Percentiles rank a stretch among this genome's conserved stretches.
Evolutionary conservation across 1,140 invertebrate species (phyloP).

Genomic region (Pseudomyrmex cubaensis): DNA sequence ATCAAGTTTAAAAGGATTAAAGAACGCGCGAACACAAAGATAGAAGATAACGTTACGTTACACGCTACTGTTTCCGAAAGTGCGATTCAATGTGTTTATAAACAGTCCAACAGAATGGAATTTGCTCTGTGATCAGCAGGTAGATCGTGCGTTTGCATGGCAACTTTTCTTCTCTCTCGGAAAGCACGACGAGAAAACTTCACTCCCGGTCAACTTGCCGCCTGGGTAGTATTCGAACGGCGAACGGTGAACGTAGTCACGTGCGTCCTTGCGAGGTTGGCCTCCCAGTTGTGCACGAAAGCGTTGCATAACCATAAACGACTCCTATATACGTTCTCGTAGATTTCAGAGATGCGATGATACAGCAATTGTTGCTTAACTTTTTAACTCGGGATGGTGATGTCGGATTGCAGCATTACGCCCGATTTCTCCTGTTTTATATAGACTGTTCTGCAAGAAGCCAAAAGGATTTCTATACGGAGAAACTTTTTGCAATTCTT

Average conservation of each 20-base stretch:
- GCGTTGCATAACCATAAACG: constrained; percentile 63
- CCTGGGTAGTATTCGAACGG: constrained; percentile 56
- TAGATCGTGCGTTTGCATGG: constrained; percentile 6
- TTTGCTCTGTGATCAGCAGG: constrained; percentile 29
- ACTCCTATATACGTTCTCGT: constrained; percentile 41
- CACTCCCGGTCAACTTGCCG: constrained; percentile 33
- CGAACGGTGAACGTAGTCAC: constrained; percentile 64
- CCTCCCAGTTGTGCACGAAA: constrained; percentile 42
- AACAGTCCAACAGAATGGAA: constrained; percentile 3
- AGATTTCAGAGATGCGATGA: constrained; percentile 9
- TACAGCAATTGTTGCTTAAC: neutral
- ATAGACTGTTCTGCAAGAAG: neutral
- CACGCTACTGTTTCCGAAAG: no score
- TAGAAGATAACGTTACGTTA: no score
- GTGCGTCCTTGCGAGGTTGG: constrained; percentile 67
- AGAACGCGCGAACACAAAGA: no score
- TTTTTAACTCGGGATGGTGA: neutral
- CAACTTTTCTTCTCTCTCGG: constrained; percentile 37
- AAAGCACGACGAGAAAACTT: constrained; percentile 61
- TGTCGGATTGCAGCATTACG: constrained; percentile 4
- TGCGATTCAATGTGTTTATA: neutral
- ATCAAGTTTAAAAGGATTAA: no score
- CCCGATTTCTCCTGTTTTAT: neutral
- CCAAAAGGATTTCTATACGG: neutral
- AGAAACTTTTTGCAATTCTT: no score